Conservation (phyloP, 2,797 vertebrate species). For the Coluber constrictor region DNA sequence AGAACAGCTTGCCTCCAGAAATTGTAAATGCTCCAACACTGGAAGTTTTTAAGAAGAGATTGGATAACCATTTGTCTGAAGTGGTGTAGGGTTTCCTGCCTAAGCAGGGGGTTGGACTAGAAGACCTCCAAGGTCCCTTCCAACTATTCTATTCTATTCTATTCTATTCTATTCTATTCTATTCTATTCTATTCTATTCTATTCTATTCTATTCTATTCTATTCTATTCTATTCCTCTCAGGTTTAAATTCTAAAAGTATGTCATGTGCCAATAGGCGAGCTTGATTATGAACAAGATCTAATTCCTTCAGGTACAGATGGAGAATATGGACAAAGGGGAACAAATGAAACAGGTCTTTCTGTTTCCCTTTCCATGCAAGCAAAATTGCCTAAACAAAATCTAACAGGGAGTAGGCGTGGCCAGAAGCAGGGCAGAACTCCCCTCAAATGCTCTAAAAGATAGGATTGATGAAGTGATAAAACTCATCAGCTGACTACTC, state of each 20-base stretch:
- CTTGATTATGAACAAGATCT: too few species aligned
- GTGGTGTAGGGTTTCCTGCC: too few species aligned
- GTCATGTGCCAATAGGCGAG: background rate
- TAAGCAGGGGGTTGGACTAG: too few species aligned
- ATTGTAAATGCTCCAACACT: too few species aligned
- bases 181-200: too few species aligned
- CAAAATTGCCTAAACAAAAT: background rate
- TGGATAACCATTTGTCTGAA: too few species aligned
- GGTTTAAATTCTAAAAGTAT: background rate
- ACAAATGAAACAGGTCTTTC: background rate
- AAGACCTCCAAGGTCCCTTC: too few species aligned
- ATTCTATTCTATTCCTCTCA: background rate
- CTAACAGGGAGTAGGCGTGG: background rate
- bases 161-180: too few species aligned
- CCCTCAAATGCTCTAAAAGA: background rate
- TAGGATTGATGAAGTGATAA: background rate
- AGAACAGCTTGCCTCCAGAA: too few species aligned
- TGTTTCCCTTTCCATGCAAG: background rate
- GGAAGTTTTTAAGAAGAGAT: too few species aligned
- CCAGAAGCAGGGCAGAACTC: background rate
- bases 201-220: too few species aligned
- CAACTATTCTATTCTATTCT: too few species aligned
- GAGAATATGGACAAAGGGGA: background rate
- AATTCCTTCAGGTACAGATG: background rate
- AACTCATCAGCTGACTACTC: background rate